Conservation (phyloP, 1,140 invertebrate genomes). For the Drosophila persimilis region DNA sequence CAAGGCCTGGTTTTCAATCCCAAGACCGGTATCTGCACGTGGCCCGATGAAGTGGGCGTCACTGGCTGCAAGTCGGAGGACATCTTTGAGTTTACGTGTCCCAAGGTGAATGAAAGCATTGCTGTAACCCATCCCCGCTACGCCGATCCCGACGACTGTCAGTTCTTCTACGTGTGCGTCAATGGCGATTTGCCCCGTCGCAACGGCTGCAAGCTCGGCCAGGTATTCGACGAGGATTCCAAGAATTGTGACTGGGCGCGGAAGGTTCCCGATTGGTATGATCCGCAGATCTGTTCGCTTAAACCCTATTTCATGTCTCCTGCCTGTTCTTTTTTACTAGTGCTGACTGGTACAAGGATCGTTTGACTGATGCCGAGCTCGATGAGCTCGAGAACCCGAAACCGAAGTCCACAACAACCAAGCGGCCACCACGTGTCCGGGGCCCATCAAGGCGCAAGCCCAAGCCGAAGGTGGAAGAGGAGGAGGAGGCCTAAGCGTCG, state of each 20-base stretch:
- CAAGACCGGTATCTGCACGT: constrained; percentile 94
- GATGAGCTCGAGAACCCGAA: constrained; percentile 90
- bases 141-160: constrained; percentile 94
- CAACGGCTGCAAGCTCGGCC: constrained; percentile 94
- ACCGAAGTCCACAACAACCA: constrained; percentile 84
- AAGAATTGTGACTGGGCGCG: constrained; percentile 94
- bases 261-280: constrained; percentile 95
- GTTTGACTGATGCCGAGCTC: constrained; percentile 91
- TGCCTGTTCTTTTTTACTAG: constrained; percentile 83
- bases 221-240: constrained; percentile 93
- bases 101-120: constrained; percentile 88
- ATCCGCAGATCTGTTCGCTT: background rate
- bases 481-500: constrained; percentile 45
- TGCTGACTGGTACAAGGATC: constrained; percentile 93
- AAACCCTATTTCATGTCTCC: background rate
- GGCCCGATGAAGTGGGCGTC: constrained; percentile 95
- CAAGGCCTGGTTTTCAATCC: constrained; percentile 94
- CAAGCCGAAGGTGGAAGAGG: constrained; percentile 42
- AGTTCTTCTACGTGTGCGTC: constrained; percentile 96
- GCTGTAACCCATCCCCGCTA: constrained; percentile 92
- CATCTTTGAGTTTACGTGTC: constrained; percentile 93
- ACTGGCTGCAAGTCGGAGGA: constrained; percentile 92
- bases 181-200: constrained; percentile 92
- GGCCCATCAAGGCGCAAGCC: constrained; percentile 69
- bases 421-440: constrained; percentile 84